Evolutionary conservation across 2,113 vertebrate species (phyloP).

Genomic region (Etia nguti): DNA sequence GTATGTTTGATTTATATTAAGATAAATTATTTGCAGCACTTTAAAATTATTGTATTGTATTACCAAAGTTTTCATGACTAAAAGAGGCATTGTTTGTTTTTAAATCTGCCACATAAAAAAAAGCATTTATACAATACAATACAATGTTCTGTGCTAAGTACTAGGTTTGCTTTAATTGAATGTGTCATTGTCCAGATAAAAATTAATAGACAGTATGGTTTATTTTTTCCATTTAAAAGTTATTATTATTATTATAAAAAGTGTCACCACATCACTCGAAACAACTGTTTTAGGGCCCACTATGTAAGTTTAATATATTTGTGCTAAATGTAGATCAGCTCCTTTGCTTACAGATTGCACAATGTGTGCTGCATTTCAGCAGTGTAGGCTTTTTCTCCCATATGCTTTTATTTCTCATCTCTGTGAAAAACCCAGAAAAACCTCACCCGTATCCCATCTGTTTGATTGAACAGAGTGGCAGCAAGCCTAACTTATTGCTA

Average conservation of each 20-base stretch:
- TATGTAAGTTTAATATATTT: background rate
- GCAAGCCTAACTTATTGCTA: constrained; percentile 56
- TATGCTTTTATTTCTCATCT: background rate
- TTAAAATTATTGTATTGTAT: background rate
- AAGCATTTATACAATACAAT: background rate
- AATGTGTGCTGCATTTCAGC: background rate
- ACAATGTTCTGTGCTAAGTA: background rate
- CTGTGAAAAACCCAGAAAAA: background rate
- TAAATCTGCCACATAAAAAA: background rate
- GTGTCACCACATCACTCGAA: background rate
- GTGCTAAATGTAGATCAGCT: background rate
- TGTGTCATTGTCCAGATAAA: background rate
- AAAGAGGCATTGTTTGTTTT: background rate
- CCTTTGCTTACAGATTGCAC: background rate
- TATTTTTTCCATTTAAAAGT: background rate
- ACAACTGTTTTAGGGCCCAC: background rate
- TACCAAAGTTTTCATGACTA: background rate
- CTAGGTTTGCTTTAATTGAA: background rate
- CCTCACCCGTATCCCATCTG: constrained; percentile 20
- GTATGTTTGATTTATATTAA: background rate
- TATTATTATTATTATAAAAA: background rate
- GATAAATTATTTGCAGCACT: background rate
- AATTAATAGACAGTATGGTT: background rate
- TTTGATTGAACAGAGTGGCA: constrained; percentile 28
- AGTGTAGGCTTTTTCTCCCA: background rate